Evolutionary conservation across 2,113 vertebrate species (phyloP).

Genomic region (Lasiurus borealis): DNA sequence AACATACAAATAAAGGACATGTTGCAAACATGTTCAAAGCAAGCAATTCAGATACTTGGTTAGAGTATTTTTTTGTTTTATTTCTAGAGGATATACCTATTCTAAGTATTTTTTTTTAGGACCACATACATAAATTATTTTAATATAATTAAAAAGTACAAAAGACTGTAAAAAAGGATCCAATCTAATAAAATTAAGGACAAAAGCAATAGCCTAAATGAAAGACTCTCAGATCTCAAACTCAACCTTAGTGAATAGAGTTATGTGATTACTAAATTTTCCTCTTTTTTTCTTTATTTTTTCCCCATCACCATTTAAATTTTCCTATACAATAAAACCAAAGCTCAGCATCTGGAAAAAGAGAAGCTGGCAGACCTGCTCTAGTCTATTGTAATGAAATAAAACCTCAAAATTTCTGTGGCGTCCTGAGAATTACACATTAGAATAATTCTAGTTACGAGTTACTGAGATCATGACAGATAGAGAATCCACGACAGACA

Average conservation of each 20-base stretch:
- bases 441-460: not conserved
- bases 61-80: not conserved
- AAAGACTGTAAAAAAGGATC: not conserved
- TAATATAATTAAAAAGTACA: not conserved
- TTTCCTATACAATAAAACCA: not conserved
- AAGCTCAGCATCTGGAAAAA: not conserved
- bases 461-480: not conserved
- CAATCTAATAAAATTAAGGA: not conserved
- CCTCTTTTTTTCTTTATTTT: not conserved
- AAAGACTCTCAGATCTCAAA: not conserved
- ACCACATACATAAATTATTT: not conserved
- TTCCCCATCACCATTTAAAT: not conserved
- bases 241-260: not conserved
- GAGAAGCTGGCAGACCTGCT: not conserved
- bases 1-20: slow-evolving; percentile 77
- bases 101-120: slow-evolving; percentile 32
- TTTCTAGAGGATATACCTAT: not conserved
- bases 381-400: not conserved
- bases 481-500: not conserved
- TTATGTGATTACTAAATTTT: not conserved
- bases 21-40: not conserved
- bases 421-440: not conserved
- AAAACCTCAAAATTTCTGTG: not conserved
- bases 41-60: slow-evolving; percentile 18
- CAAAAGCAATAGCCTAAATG: not conserved